These are phyloP conservation scores for Epinephelus fuscoguttatus DNA, from an alignment of 2,113 vertebrate species.

Conservation along the genomic window DNA sequence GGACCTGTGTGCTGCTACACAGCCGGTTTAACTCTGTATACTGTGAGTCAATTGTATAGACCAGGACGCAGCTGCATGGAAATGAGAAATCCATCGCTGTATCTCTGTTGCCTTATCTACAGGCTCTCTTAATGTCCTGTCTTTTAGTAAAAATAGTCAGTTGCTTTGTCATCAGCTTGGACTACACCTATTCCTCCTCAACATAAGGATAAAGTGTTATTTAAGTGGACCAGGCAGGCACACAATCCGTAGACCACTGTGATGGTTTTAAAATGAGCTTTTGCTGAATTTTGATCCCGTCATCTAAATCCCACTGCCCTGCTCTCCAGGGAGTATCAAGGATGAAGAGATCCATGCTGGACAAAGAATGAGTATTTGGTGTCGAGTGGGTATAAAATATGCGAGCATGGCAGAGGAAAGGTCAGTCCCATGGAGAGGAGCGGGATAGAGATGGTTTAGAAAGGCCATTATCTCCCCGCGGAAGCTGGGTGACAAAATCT, in stretches of 20 bases:
- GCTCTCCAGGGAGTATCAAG: conserved; percentile 15
- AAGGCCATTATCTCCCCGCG: conserved; percentile 57
- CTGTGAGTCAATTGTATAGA: conserved; percentile 38
- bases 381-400: conserved; percentile 58
- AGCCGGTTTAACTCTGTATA: conserved; percentile 17
- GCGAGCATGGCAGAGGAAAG: conserved; percentile 62
- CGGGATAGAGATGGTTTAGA: conserved; percentile 44
- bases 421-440: conserved; percentile 60
- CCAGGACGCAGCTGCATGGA: conserved; percentile 20
- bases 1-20: conserved; percentile 11
- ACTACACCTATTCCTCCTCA: conserved; percentile 4
- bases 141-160: conserved; percentile 30
- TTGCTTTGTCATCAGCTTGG: conserved; percentile 22
- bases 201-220: conserved; percentile 20
- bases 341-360: conserved; percentile 32
- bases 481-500: conserved; percentile 62
- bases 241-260: conserved; percentile 2
- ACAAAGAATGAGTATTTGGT: conserved; percentile 48
- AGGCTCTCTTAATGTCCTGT: conserved; percentile 42
- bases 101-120: conserved; percentile 41
- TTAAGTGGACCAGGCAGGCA: conserved; percentile 12
- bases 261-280: conserved; percentile 22
- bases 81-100: conserved; percentile 48
- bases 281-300: conserved; percentile 33
- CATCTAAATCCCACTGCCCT: conserved; percentile 23